Conservation (phyloP, 1,140 invertebrate genomes). For the Sarcophaga bullata region DNA sequence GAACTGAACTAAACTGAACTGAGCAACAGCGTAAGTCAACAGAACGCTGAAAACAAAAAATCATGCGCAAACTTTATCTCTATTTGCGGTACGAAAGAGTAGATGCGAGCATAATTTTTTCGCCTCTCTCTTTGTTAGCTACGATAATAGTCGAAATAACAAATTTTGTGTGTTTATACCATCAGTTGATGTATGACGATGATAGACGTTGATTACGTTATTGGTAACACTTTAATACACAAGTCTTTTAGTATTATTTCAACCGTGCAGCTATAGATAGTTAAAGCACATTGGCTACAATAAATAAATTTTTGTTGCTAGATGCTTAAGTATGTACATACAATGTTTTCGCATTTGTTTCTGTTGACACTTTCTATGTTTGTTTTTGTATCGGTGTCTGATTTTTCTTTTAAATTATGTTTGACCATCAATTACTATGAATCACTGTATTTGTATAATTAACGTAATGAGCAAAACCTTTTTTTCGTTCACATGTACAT, state of each 20-base stretch:
- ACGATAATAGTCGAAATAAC: not conserved
- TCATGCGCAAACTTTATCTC: conserved; percentile 34
- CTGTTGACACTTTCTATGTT: too few species aligned
- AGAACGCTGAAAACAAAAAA: conserved; percentile 9
- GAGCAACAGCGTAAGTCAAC: not conserved
- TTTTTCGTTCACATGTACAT: not conserved
- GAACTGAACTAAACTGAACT: not conserved
- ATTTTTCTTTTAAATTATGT: not conserved
- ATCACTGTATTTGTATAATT: not conserved
- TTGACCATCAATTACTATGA: not conserved
- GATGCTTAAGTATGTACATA: not conserved
- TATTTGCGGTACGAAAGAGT: not conserved
- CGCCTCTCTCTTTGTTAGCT: not conserved
- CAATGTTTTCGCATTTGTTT: not conserved
- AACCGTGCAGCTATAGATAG: too few species aligned
- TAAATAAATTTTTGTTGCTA: not conserved
- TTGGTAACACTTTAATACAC: not conserved
- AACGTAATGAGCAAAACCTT: too few species aligned
- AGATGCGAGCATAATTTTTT: not conserved
- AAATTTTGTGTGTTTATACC: not conserved
- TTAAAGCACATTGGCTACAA: too few species aligned
- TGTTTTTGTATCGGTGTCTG: not conserved
- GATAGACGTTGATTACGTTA: not conserved
- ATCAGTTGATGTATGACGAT: not conserved
- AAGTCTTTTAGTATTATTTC: too few species aligned